Evolutionary conservation across 2,888 invertebrate species (phyloP), one percentile per base, ranked within the genome.

Genomic region (Lasius platythorax): DNA sequence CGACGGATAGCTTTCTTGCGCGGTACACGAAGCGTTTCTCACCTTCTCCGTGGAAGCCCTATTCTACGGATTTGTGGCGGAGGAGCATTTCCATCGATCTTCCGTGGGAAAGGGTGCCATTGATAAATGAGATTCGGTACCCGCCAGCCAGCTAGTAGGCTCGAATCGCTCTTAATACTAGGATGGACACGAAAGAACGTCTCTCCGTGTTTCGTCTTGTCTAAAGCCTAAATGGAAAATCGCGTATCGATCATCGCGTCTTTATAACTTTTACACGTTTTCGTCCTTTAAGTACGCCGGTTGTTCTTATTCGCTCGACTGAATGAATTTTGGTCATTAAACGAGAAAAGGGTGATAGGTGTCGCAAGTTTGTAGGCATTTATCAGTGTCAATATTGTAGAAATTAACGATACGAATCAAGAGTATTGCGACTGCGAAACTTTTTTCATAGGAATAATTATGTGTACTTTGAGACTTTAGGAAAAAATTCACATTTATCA

Each of bases 111-210:
- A 68, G 28, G 66, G 8, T 33, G 56, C n/a, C 56, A 53, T 70
- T 85, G 85, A 85, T 85, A 87, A 88, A 88, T 88, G 87, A 85
- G 85, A 87, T 88, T 87, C 84, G 4, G 33, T 63, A 43, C 58
- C 28, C 37, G 66, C 30, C 12, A 79, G 75, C 61, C 64, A 28
- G 28, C 28, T 40, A 23, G 53, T 78, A 78, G 70, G 61, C 40
- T 28, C 53, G 53, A 43, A 46, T 61, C 18, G 63, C 23, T 82
- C 74, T 56, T 64, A 33, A 75, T 84, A 61, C 40, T 67, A 50
- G n/a, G 12, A 9, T 37, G 37, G 64, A 40, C 53, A 12, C 30
- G 5, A 63, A 18, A 70, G 72, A 68, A 30, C 46, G 18, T 9
- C 3, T 37, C 3, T 63, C 63, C n/a, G 12, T 40, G 40, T 9